Evolutionary conservation across 2,888 invertebrate species (phyloP).

Genomic region (Griposia aprilina): DNA sequence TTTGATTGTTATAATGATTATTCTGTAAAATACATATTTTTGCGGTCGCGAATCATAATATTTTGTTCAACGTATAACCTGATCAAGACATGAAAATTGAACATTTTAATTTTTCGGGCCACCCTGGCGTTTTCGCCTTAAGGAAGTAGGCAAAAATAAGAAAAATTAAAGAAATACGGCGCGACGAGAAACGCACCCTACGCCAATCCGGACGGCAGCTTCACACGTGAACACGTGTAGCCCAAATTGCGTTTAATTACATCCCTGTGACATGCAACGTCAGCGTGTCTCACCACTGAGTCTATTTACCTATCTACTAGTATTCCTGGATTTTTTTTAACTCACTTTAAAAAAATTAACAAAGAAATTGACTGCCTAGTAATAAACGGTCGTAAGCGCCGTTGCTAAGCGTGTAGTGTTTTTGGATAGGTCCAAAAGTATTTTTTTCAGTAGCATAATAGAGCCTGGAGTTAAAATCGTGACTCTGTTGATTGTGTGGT

Average conservation of each 20-base stretch:
- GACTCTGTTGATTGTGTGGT: no score
- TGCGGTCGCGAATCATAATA: no score
- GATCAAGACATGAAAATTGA: no score
- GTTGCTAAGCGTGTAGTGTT: background rate
- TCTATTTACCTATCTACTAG: background rate
- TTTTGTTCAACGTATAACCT: no score
- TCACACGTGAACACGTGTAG: slow-evolving; percentile 2
- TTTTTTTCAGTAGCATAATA: no score
- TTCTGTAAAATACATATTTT: no score
- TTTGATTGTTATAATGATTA: no score
- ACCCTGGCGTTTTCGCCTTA: background rate
- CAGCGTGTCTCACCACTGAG: background rate
- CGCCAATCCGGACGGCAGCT: background rate
- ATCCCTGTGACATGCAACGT: slow-evolving; percentile 21
- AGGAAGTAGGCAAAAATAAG: background rate
- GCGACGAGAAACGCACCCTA: background rate
- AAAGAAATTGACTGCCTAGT: no score
- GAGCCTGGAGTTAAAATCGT: no score
- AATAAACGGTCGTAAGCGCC: no score
- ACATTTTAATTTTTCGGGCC: background rate
- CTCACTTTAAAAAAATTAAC: background rate
- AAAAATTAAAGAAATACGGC: background rate
- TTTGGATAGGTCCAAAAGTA: background rate
- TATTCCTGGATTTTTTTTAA: background rate
- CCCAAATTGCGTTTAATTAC: slow-evolving; percentile 37